Evolutionary conservation across 2,797 vertebrate genomes (phyloP), one percentile per base, ranked within the genome.

Genomic region (Cyclura pinguis): DNA sequence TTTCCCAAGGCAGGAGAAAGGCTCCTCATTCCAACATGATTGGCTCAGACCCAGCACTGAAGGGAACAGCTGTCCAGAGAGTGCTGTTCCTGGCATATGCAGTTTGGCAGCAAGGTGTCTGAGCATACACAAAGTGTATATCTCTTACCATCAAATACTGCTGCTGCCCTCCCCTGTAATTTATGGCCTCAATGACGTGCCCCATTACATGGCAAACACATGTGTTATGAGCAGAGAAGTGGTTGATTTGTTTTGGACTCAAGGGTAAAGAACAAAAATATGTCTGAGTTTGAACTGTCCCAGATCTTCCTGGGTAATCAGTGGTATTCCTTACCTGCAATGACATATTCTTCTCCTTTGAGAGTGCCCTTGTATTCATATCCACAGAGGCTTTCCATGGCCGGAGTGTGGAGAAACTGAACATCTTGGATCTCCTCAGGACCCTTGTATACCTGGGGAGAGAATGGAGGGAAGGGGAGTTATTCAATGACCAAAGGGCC

Each of bases 321-420:
- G 24, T 24, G 62, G 24, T 4, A 13, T 14, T 42, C 84, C 95
- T 93, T 76, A 96, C 97, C 96, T 14, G 95, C 59, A 12, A 96
- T 74, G 84, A 96, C 88, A 89, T 96, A 96, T 69, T 96, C 96
- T 87, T 95, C 87, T 12, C 93, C 96, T 87, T 90, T 91, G 93
- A 94, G 87, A 67, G 93, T 88, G 20, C 92, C 94, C 6, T 12
- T 27, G 84, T 96, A 95, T 3, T 64, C 42, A 57, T 96, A 97
- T 16, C 96, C 96, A 5, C 97, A 97, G 91, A 96, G 3, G 35
- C 95, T 96, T 85, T 96, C 96, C 87, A 90, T 84, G 62, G 91
- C 78, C 0, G 95, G 92, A 38, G 95, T 97, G 91, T 96, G 86
- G 80, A 96, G 38, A 22, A 94, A 95, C 85, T 59, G 93, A 55